A percentile compares a stretch with the other conserved stretches of the same genome.
Evolutionary conservation across 2,888 invertebrate species (phyloP).

Genomic region (Megastigmus dorsalis): DNA sequence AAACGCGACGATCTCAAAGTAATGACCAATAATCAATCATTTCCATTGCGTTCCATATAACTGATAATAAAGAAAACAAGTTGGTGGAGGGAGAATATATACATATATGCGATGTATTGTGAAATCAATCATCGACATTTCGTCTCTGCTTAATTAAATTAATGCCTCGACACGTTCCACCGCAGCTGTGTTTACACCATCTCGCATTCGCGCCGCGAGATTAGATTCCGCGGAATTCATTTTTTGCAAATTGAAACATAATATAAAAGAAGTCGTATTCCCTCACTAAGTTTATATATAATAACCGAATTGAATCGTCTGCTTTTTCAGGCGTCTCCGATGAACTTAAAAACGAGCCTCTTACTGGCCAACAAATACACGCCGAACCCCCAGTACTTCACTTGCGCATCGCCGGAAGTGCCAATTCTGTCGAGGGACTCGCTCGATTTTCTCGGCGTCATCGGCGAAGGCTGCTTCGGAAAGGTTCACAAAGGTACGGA

Average conservation of each 20-base stretch:
- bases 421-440: constrained; percentile 81
- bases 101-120: no score
- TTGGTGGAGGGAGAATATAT: no score
- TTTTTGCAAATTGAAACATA: no score
- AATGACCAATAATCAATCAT: constrained; percentile 48
- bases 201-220: no score
- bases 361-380: constrained; percentile 84
- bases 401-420: constrained; percentile 75
- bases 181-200: constrained; percentile 1
- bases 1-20: constrained; percentile 65
- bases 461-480: constrained; percentile 92
- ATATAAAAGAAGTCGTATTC: neutral
- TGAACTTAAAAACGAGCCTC: constrained; percentile 77
- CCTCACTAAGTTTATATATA: no score
- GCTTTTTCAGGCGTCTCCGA: constrained; percentile 75
- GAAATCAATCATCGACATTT: constrained; percentile 38
- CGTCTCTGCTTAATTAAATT: constrained; percentile 1
- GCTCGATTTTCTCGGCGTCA: constrained; percentile 83
- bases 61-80: constrained; percentile 32
- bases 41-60: neutral
- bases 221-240: neutral
- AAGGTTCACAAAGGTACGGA: constrained; percentile 89
- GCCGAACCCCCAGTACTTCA: constrained; percentile 85
- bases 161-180: neutral
- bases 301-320: neutral